A percentile compares a stretch with the other conserved stretches of the same genome.
These are phyloP conservation scores for Cheilosia vernalis DNA, from an alignment of 2,888 invertebrate genomes.

Conservation along the genomic window DNA sequence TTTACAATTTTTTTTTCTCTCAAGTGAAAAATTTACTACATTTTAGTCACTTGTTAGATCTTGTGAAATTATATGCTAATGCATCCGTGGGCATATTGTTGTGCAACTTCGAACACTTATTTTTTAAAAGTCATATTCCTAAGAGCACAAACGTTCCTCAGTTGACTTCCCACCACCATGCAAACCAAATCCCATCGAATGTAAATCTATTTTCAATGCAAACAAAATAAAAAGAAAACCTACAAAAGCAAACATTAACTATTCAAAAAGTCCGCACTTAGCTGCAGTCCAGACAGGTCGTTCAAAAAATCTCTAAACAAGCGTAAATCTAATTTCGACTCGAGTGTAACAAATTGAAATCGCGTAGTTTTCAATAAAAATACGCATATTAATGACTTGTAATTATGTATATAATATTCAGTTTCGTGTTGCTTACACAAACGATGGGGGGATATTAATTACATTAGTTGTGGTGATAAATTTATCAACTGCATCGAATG, in stretches of 20 bases:
- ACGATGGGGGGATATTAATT: constrained; percentile 60
- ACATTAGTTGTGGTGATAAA: constrained; percentile 56
- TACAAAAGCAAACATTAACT: background rate
- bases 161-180: no score
- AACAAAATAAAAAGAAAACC: background rate
- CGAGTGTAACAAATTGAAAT: constrained; percentile 66
- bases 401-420: constrained; percentile 61
- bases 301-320: constrained; percentile 24
- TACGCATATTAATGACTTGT: constrained; percentile 65
- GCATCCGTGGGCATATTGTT: no score
- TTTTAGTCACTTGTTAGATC: no score
- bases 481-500: constrained; percentile 59
- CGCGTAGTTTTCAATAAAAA: constrained; percentile 63
- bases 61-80: no score
- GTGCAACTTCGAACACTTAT: no score
- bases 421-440: constrained; percentile 42
- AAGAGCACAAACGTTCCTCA: no score
- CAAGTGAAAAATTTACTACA: no score
- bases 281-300: background rate
- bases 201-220: no score
- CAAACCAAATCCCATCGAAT: no score
- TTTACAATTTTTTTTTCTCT: no score
- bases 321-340: constrained; percentile 63
- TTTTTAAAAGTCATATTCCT: no score
- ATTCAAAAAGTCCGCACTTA: background rate